Conservation (phyloP, 2,113 vertebrate species). For the Hymenochirus boettgeri region DNA sequence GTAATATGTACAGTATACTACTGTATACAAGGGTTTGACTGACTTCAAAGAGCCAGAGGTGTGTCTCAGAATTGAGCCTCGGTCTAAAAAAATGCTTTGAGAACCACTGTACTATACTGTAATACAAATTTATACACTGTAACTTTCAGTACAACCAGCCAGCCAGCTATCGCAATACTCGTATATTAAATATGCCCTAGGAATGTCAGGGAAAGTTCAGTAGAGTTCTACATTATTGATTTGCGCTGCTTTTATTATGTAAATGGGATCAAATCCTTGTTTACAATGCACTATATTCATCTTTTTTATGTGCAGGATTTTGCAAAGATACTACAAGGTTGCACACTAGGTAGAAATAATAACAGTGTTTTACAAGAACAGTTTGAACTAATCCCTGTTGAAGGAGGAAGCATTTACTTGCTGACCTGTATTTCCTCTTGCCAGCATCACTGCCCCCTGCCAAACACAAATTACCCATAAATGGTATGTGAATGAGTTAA, state of each 20-base stretch:
- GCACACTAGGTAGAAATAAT: conserved; percentile 22
- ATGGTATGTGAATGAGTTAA: conserved; percentile 9
- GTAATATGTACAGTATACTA: too few relatives aligned
- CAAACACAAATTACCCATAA: neutral
- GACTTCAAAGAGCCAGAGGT: too few relatives aligned
- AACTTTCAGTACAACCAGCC: neutral
- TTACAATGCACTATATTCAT: too few relatives aligned
- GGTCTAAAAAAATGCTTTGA: neutral
- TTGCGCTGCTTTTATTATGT: neutral
- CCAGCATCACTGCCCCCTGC: conserved; percentile 7
- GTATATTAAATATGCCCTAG: neutral
- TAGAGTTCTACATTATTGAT: neutral
- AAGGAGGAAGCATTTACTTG: conserved; percentile 22
- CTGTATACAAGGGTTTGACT: too few relatives aligned
- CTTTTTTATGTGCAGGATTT: conserved; percentile 29
- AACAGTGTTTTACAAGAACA: neutral
- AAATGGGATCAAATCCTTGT: neutral
- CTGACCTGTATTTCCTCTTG: conserved; percentile 4
- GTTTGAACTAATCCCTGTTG: conserved; percentile 2
- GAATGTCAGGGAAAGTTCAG: neutral
- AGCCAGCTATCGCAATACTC: neutral
- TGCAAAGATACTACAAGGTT: neutral
- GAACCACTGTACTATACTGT: too few relatives aligned
- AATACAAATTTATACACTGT: too few relatives aligned
- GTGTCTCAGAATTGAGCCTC: too few relatives aligned